Conservation (phyloP, 2,888 invertebrate species). For the Gerosis bhagava region DNA sequence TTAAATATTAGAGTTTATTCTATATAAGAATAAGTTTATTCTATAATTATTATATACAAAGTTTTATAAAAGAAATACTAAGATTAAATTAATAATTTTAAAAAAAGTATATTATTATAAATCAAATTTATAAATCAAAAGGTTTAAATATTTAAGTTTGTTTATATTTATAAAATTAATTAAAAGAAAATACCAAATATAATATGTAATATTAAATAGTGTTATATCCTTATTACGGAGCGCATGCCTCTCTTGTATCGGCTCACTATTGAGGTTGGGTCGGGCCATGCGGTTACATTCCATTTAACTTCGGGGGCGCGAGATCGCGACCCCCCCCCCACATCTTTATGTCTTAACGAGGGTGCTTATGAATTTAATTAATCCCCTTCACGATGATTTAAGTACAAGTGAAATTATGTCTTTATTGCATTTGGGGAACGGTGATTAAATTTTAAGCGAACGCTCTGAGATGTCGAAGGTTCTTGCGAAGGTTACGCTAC, state of each 20-base stretch:
- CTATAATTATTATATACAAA: too few species aligned
- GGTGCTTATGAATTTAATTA: constrained; percentile 63
- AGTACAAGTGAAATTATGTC: constrained; percentile 27
- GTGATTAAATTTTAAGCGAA: constrained; percentile 24
- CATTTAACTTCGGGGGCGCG: constrained; percentile 54
- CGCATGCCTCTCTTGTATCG: too few species aligned
- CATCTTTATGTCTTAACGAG: constrained; percentile 50
- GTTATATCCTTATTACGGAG: too few species aligned
- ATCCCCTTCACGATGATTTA: constrained; percentile 44
- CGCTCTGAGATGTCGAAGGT: constrained; percentile 8
- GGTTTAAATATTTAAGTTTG: too few species aligned
- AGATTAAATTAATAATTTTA: too few species aligned
- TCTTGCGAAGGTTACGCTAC: constrained; percentile 3
- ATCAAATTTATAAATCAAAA: too few species aligned
- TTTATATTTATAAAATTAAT: too few species aligned
- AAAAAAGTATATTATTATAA: too few species aligned
- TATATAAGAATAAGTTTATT: too few species aligned
- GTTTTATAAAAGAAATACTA: too few species aligned
- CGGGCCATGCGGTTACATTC: constrained; percentile 49
- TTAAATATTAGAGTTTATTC: too few species aligned
- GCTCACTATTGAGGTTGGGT: constrained; percentile 30
- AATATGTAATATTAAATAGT: not conserved
- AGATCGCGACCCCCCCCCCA: constrained; percentile 43
- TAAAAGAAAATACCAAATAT: too few species aligned
- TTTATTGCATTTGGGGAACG: constrained; percentile 24